A percentile compares a stretch with the other conserved stretches of the same genome.
Evolutionary conservation across 2,797 vertebrate genomes (phyloP).

Genomic region (Crax fasciolata): DNA sequence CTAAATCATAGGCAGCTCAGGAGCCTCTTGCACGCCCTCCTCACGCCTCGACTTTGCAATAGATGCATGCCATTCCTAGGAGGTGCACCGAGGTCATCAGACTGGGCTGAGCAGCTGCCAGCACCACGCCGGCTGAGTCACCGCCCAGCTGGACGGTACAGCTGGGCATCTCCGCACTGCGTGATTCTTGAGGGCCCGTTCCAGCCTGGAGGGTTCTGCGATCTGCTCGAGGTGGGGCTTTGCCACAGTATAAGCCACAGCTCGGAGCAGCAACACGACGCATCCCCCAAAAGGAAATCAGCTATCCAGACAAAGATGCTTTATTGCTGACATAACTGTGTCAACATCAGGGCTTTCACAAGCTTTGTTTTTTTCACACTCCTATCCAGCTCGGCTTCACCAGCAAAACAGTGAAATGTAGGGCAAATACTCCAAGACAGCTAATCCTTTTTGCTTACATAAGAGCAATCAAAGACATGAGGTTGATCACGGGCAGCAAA

Average conservation of each 20-base stretch:
- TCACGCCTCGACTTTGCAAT: background rate
- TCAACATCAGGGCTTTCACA: background rate
- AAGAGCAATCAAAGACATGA: background rate
- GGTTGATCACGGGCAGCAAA: background rate
- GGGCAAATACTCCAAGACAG: background rate
- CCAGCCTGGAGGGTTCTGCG: background rate
- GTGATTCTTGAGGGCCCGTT: background rate
- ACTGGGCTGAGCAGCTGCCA: background rate
- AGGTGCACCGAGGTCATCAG: background rate
- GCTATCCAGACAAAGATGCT: background rate
- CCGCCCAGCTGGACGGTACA: background rate
- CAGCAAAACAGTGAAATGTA: background rate
- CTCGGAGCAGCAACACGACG: background rate
- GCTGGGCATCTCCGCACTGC: background rate
- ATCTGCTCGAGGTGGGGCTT: accelerated
- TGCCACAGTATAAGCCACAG: background rate
- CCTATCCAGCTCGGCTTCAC: background rate
- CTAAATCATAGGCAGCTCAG: background rate
- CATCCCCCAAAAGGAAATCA: background rate
- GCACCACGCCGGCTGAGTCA: background rate
- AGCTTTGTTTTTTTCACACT: background rate
- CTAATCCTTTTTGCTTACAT: background rate
- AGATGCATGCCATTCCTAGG: background rate
- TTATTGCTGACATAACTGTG: background rate
- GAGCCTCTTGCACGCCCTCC: background rate